A percentile compares a stretch with the other conserved stretches of the same genome.
phyloP scores from a whole-genome alignment of 53 echinoderm and acorn worm species.

The Holothuria leucospilota region DNA sequence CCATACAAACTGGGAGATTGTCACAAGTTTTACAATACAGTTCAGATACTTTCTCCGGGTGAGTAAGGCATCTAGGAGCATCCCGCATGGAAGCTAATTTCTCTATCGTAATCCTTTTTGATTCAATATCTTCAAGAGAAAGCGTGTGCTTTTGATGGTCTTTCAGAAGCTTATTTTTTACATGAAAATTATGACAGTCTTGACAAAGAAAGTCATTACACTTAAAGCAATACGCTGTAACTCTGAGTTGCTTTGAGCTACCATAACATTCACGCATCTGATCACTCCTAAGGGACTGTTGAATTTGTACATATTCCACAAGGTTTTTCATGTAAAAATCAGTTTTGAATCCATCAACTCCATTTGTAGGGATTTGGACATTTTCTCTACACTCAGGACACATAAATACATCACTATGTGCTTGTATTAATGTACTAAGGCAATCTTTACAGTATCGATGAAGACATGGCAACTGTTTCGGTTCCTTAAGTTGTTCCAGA shows the following conservation, averaged over 20 bases:
- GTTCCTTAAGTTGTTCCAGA: constrained; percentile 27
- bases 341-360: constrained; percentile 20
- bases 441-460: constrained; percentile 27
- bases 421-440: background rate
- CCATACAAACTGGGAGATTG: too few relatives aligned
- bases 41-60: background rate
- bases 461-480: constrained; percentile 1
- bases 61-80: background rate
- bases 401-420: background rate
- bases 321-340: constrained; percentile 17
- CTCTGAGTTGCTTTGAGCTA: background rate
- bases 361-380: background rate
- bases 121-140: background rate
- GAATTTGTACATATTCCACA: background rate
- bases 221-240: constrained; percentile 12
- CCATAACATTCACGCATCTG: background rate
- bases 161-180: background rate
- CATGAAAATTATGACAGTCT: background rate
- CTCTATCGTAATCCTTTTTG: background rate
- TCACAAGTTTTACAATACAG: background rate
- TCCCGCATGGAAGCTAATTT: background rate
- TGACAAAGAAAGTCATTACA: constrained; percentile 24
- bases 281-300: background rate
- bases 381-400: constrained; percentile 26
- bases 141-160: constrained; percentile 8